Evolutionary conservation across 2,113 vertebrate genomes (phyloP).

Genomic region (Mola mola): DNA sequence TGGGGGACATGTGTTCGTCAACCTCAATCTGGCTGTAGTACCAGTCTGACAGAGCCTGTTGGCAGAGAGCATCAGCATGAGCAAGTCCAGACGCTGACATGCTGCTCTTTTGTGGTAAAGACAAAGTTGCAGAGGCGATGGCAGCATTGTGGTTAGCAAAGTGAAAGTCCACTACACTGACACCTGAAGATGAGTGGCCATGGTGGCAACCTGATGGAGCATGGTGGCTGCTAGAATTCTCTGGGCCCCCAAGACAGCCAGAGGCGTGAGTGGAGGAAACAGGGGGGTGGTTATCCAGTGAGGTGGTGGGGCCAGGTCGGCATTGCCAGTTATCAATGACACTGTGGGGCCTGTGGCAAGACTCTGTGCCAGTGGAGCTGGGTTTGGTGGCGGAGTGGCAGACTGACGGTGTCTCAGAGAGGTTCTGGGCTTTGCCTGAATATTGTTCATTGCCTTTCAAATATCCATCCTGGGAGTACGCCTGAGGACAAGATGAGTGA

Average conservation of each 20-base stretch:
- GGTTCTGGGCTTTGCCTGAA: conserved; percentile 84
- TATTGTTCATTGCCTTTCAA: conserved; percentile 89
- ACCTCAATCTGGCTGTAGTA: conserved; percentile 86
- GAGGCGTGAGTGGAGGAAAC: conserved; percentile 25
- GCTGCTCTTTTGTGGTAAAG: conserved; percentile 57
- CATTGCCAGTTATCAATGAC: conserved; percentile 75
- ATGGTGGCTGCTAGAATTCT: conserved; percentile 44
- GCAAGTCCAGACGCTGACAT: conserved; percentile 46
- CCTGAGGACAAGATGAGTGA: conserved; percentile 74
- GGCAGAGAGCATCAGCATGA: conserved; percentile 73
- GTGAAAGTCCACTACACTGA: conserved; percentile 76
- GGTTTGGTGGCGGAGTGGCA: conserved; percentile 83
- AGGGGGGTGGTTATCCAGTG: conserved; percentile 61
- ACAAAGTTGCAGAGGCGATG: conserved; percentile 79
- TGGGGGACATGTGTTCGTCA: conserved; percentile 81
- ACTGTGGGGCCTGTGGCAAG: conserved; percentile 41
- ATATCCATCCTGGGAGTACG: conserved; percentile 92
- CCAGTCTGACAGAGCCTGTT: conserved; percentile 91
- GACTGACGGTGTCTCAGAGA: conserved; percentile 86
- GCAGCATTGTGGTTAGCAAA: conserved; percentile 83
- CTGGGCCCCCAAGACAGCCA: conserved; percentile 41
- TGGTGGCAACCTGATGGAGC: not conserved
- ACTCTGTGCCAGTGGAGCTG: conserved; percentile 51
- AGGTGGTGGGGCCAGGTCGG: conserved; percentile 36
- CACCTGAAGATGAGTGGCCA: conserved; percentile 70